These are phyloP conservation scores for Aplocera efformata DNA, from an alignment of 2,888 invertebrate genomes.

Conservation along the genomic window DNA sequence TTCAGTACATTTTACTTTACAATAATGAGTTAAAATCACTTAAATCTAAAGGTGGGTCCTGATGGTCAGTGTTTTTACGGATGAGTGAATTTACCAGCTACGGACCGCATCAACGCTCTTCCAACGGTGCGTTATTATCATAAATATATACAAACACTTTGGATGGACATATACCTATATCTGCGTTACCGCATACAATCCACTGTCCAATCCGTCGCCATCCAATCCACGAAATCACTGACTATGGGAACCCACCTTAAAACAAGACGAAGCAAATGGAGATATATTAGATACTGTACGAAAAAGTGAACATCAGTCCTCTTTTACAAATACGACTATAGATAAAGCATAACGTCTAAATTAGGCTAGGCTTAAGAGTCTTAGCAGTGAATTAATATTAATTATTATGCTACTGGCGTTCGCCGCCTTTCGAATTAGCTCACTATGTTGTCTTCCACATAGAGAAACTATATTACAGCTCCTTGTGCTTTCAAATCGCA, in stretches of 20 bases:
- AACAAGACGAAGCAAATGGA: conserved; percentile 21
- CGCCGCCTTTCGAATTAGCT: conserved; percentile 54
- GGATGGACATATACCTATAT: too few relatives aligned
- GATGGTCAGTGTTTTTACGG: too few relatives aligned
- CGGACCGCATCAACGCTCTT: too few relatives aligned
- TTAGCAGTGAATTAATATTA: conserved; percentile 44
- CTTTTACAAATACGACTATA: conserved; percentile 22
- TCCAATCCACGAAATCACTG: too few relatives aligned
- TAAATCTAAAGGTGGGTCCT: too few relatives aligned
- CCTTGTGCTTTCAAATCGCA: conserved; percentile 57
- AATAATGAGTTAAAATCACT: conserved; percentile 38
- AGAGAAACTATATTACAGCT: conserved; percentile 50
- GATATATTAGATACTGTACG: conserved; percentile 28
- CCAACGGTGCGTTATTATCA: too few relatives aligned
- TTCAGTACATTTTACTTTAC: conserved; percentile 49
- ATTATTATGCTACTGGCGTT: conserved; percentile 53
- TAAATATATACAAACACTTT: too few relatives aligned
- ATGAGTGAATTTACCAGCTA: too few relatives aligned
- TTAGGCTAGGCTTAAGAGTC: conserved; percentile 39
- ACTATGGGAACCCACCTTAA: too few relatives aligned
- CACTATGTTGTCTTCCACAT: conserved; percentile 77
- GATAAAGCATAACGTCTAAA: conserved; percentile 35
- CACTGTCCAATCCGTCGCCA: too few relatives aligned
- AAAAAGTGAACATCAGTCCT: conserved; percentile 22
- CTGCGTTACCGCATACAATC: too few relatives aligned